These are phyloP conservation scores for Theonella swinhoei DNA, from an alignment of 37 sponge, comb jelly and placozoan genomes.

Conservation along the genomic window DNA sequence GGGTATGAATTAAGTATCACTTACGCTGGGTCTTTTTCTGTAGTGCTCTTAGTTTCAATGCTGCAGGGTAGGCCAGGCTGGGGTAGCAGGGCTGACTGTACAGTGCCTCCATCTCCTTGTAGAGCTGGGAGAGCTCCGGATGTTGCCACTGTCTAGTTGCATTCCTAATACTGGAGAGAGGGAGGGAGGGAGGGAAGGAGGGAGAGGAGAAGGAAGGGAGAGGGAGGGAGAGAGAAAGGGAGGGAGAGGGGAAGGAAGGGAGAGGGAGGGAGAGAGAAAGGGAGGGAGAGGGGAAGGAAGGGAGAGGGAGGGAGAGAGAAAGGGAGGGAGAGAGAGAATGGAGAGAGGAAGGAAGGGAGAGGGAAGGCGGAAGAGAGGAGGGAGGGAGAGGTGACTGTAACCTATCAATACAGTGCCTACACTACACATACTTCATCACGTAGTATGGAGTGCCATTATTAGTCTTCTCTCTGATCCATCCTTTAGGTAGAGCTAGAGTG, in stretches of 20 bases:
- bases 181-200: not conserved
- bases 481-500: slow-evolving; percentile 61
- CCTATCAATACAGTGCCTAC: too few species aligned
- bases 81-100: slow-evolving; percentile 45
- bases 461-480: slow-evolving; percentile 57
- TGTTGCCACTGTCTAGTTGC: slow-evolving; percentile 52
- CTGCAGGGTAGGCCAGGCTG: slow-evolving; percentile 37
- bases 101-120: not conserved
- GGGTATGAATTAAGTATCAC: too few species aligned
- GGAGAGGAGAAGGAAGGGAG: too few species aligned
- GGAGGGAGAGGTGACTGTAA: too few species aligned
- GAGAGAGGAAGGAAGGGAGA: too few species aligned
- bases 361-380: too few species aligned
- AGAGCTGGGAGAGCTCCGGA: slow-evolving; percentile 50
- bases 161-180: slow-evolving; percentile 20
- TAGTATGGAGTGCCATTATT: slow-evolving; percentile 46
- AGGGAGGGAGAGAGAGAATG: too few species aligned
- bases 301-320: too few species aligned
- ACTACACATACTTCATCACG: slow-evolving; percentile 7
- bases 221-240: not conserved
- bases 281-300: too few species aligned
- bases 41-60: slow-evolving; percentile 61
- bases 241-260: not conserved
- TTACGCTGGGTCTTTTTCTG: slow-evolving; percentile 73
- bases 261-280: too few species aligned